These are phyloP conservation scores for Nemoura dubitans DNA, from an alignment of 2,888 invertebrate genomes.

Conservation along the genomic window DNA sequence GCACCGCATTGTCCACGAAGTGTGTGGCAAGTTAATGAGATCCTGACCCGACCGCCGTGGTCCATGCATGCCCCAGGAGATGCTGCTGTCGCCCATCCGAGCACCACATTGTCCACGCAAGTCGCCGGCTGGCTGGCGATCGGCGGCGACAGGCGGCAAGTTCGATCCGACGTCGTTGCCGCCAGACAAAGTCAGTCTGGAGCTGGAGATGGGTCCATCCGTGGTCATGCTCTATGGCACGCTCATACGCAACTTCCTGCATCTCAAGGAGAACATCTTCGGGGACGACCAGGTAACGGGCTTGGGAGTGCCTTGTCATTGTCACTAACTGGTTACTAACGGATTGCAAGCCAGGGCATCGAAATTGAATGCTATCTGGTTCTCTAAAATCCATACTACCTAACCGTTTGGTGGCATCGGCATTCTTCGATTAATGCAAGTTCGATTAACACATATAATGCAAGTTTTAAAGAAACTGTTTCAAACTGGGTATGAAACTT, in stretches of 20 bases:
- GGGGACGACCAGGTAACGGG: conserved; percentile 82
- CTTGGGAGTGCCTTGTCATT: too few relatives aligned
- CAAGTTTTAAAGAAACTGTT: too few relatives aligned
- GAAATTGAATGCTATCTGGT: too few relatives aligned
- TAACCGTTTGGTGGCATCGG: too few relatives aligned
- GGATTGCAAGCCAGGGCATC: too few relatives aligned
- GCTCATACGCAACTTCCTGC: conserved; percentile 87
- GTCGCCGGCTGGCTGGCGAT: conserved; percentile 66
- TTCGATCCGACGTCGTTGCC: conserved; percentile 88
- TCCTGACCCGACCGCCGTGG: too few relatives aligned
- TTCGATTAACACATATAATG: too few relatives aligned
- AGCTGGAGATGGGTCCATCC: conserved; percentile 94
- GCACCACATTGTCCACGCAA: conserved; percentile 73
- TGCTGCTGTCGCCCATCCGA: conserved; percentile 88
- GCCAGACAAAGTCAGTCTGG: conserved; percentile 90
- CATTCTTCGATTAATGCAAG: too few relatives aligned
- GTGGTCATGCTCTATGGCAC: conserved; percentile 92
- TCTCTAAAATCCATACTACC: too few relatives aligned
- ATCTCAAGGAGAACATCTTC: conserved; percentile 95
- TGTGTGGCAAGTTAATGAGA: too few relatives aligned
- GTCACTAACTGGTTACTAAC: too few relatives aligned
- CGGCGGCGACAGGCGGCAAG: conserved; percentile 63
- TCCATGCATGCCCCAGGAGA: conserved; percentile 72
- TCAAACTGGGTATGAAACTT: too few relatives aligned
- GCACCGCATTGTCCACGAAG: conserved; percentile 73